Evolutionary conservation across 64 coral and sea anemone species (phyloP), one percentile per base, ranked within the genome.

Genomic region (Dendronephthya gigantea): DNA sequence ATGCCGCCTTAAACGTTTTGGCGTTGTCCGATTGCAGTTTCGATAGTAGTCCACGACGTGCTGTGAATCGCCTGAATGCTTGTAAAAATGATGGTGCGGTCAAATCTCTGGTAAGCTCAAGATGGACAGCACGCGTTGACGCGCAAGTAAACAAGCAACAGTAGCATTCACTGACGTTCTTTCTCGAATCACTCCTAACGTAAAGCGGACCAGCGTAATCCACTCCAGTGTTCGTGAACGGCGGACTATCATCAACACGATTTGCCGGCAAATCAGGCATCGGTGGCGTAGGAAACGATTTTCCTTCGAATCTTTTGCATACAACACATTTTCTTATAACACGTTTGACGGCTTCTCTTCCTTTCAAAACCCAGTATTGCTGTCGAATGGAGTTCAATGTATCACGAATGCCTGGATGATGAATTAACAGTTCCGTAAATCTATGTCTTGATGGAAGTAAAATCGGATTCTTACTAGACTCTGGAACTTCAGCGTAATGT

Each of bases 391-490:
- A 62, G 55, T 62, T 62, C 55, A 62, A 62, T 0, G 55, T 62
- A n/a, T 62, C 55, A n/a, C 55, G 19, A 9, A 62, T 62, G 1
- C 19, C 1, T 62, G 17, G 25, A n/a, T 27, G 55, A 62, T 19
- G 25, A 22, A 62, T 22, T n/a, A 12, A 7, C 55, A 12, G 25
- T 5, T 62, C 23, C 13, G 19, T 22, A 7, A 22, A 85, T 39
- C 32, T 28, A 33, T 90, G 66, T 9, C 51, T 85, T 8, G 83
- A 0, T 37, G 88, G 83, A 38, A 90, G 37, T 8, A 90, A 84
- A 50, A 90, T 81, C 29, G 83, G 88, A 85, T 90, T 90, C 50
- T 47, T 90, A 5, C 27, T 19, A n/a, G 11, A 38, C 41, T 48
- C 9, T 10, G 27, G 14, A 40, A 90, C 47, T 6, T 36, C 35